phyloP scores from a whole-genome alignment of 2,113 vertebrate genomes.

The Hystrix cristata region DNA sequence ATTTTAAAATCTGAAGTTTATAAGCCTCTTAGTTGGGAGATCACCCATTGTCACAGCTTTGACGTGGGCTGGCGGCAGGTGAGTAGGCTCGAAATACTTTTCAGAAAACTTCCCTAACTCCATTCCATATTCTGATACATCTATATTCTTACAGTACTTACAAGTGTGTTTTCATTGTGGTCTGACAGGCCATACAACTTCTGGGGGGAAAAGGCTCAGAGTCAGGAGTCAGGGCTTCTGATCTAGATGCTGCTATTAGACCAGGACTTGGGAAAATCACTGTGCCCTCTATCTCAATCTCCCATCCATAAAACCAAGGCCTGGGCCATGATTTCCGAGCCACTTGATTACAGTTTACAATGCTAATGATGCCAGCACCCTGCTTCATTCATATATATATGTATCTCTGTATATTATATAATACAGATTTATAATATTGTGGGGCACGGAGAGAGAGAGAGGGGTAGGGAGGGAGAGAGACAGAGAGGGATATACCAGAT shows the following conservation, averaged over 20 bases:
- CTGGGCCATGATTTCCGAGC: background rate
- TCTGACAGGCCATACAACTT: background rate
- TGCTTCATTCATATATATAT: background rate
- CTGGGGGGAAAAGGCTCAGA: background rate
- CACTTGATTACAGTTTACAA: conserved; percentile 15
- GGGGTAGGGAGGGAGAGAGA: background rate
- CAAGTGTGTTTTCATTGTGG: background rate
- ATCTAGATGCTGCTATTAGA: background rate
- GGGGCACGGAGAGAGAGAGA: background rate
- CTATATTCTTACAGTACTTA: background rate
- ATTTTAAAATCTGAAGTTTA: conserved; percentile 46
- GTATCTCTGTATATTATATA: no score
- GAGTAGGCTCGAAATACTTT: background rate
- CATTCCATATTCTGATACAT: background rate
- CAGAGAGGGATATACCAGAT: background rate
- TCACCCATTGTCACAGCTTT: background rate
- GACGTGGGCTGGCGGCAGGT: background rate
- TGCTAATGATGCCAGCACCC: background rate
- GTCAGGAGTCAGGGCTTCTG: background rate
- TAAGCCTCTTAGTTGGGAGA: background rate
- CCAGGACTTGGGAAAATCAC: background rate
- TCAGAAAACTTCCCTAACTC: background rate
- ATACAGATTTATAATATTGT: background rate
- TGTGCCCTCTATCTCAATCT: background rate
- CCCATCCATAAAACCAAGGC: background rate